Base-by-base conservation (phyloP, 2,113 vertebrate genomes). In the Ondatra zibethicus region DNA sequence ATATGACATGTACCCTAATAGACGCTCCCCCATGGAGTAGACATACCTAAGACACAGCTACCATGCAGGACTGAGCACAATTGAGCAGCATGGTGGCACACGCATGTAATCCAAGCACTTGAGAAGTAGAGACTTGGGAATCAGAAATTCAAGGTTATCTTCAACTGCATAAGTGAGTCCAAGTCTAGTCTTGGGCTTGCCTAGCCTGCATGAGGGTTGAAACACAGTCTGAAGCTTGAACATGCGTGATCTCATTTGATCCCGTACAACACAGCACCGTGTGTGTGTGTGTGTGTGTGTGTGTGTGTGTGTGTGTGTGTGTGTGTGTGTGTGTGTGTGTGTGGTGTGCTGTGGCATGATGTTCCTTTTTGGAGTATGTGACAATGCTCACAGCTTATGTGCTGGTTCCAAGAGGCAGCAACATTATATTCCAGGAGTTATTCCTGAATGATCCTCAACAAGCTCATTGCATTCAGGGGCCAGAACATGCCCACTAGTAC, bases 11-110 rank as follows among this genome's bases (percentile, higher is more conserved):
- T 13, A 3, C 14, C 1, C 14, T 58, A 50, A 27, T 1, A 27
- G 47, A 36, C 2, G 2, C 25, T 33, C 17, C 76, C 42, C 2
- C 47, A 17, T 1, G 12, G 70, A 13, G 12, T 23, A 0, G 33
- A 12, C 13, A 0, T n/a, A 55, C 17, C 70, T 11, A 7, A 36
- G 55, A 58, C 33, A 8, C 36, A 14, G 0, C 42, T 33, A 0
- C n/a, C 65, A 4, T 12, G 84, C 63, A 16, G 11, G 0, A 0
- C 31, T 14, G 4, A 23, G 72, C 88, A 33, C 31, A 36, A 0
- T 0, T 3, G 16, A 33, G 33, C 4, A 52, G 61, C 31, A 63
- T 65, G 27, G n/a, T 17, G n/a, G 81, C n/a, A 42, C 58, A 42
- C 3, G 1, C 21, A 27, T 9, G 55, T 63, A 61, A 61, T 61